phyloP scores from a whole-genome alignment of 2,797 vertebrate species.

The Varecia variegata region DNA sequence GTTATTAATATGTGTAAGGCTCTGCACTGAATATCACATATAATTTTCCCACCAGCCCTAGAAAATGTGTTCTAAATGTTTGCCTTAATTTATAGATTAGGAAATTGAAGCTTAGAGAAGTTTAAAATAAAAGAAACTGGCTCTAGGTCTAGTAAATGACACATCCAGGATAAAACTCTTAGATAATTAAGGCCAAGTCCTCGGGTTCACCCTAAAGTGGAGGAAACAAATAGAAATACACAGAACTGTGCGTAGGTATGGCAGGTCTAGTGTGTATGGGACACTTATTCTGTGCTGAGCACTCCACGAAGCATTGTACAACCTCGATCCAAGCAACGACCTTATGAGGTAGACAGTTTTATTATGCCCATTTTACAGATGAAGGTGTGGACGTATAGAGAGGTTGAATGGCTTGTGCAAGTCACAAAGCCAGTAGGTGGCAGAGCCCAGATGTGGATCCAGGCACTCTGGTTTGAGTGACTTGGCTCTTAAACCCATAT shows the following conservation, averaged over 20 bases:
- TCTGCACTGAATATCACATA: neutral
- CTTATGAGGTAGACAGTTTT: neutral
- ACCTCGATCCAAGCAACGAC: neutral
- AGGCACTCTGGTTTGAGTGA: neutral
- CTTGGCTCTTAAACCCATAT: rapidly evolving
- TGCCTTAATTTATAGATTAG: neutral
- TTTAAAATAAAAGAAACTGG: neutral
- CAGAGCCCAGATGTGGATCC: neutral
- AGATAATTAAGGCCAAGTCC: neutral
- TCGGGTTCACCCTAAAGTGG: neutral
- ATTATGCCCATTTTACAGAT: neutral
- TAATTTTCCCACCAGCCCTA: neutral
- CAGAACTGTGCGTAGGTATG: rapidly evolving
- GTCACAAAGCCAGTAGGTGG: neutral
- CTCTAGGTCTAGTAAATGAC: neutral
- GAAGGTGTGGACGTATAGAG: neutral
- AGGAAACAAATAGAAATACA: neutral
- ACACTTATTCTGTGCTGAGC: neutral
- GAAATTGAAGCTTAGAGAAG: neutral
- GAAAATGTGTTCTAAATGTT: constrained; percentile 12
- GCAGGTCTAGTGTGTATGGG: rapidly evolving
- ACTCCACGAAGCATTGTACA: neutral
- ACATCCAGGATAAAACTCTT: neutral
- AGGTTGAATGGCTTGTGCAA: neutral
- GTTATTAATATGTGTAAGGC: neutral